These are phyloP conservation scores for Phocoena sinus DNA, from an alignment of 2,113 vertebrate genomes.

Conservation along the genomic window DNA sequence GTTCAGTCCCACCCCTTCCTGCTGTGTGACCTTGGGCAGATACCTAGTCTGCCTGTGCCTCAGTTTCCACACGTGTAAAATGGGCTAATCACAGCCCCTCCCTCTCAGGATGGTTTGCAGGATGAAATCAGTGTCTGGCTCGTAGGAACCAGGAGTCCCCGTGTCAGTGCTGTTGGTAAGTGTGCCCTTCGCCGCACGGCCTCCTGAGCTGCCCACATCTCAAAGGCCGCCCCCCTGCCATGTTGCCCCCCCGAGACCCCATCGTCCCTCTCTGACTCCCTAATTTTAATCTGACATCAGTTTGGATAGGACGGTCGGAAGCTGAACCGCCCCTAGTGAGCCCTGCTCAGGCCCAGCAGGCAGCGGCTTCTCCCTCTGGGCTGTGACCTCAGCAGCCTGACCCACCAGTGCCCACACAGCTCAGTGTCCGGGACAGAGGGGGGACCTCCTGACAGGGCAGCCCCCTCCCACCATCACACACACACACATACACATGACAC, in stretches of 20 bases:
- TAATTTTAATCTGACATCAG: rapidly evolving
- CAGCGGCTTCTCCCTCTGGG: background rate
- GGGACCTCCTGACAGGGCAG: background rate
- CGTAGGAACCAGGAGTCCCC: rapidly evolving
- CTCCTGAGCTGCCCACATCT: rapidly evolving
- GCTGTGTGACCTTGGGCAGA: background rate
- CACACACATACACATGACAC: rapidly evolving
- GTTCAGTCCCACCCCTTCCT: background rate
- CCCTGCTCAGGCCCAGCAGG: rapidly evolving
- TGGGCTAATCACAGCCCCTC: background rate
- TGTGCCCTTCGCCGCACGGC: no score
- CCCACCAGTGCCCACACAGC: background rate
- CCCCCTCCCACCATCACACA: rapidly evolving
- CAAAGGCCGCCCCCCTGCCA: rapidly evolving
- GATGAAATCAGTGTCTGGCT: background rate
- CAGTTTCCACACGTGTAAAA: background rate
- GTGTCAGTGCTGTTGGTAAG: rapidly evolving
- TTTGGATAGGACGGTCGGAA: rapidly evolving
- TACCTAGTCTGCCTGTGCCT: background rate
- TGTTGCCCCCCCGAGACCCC: rapidly evolving
- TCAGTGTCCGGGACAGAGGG: background rate
- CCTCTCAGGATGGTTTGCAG: rapidly evolving
- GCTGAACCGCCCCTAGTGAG: rapidly evolving
- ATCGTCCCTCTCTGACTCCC: background rate
- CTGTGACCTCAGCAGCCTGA: background rate